Percentiles rank a stretch among this genome's conserved stretches.
Evolutionary conservation across 2,888 invertebrate species (phyloP).

Genomic region (Erebia palarica): DNA sequence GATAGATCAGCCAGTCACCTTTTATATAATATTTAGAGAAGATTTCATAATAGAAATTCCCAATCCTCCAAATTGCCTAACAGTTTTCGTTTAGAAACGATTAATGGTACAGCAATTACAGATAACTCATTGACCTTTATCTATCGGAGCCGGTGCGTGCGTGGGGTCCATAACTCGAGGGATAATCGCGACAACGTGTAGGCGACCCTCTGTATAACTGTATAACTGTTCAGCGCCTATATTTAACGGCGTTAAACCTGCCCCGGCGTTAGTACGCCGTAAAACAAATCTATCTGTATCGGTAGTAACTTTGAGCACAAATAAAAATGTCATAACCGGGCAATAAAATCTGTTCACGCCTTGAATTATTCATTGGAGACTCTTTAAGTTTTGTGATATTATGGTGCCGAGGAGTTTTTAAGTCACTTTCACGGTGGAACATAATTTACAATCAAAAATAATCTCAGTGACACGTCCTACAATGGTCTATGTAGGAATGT

Average conservation of each 20-base stretch:
- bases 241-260: slow-evolving; percentile 47
- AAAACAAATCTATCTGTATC: slow-evolving; percentile 24
- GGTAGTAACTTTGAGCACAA: slow-evolving; percentile 16
- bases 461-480: neutral
- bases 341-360: slow-evolving; percentile 23
- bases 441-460: slow-evolving; percentile 22
- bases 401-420: neutral
- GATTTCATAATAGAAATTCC: too few species aligned
- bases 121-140: slow-evolving; percentile 45
- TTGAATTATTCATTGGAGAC: slow-evolving; percentile 8
- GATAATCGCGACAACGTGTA: slow-evolving; percentile 51
- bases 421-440: neutral
- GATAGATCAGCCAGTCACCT: too few species aligned
- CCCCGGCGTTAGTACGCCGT: slow-evolving; percentile 16
- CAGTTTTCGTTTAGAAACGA: slow-evolving; percentile 7
- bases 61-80: neutral
- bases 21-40: too few species aligned
- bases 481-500: neutral
- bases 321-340: slow-evolving; percentile 25
- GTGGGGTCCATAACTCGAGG: slow-evolving; percentile 54
- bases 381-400: neutral
- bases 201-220: slow-evolving; percentile 51
- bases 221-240: slow-evolving; percentile 44
- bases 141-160: slow-evolving; percentile 46
- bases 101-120: slow-evolving; percentile 17